These are phyloP conservation scores for Otocyon megalotis DNA, from an alignment of 2,113 vertebrate species.

Conservation along the genomic window DNA sequence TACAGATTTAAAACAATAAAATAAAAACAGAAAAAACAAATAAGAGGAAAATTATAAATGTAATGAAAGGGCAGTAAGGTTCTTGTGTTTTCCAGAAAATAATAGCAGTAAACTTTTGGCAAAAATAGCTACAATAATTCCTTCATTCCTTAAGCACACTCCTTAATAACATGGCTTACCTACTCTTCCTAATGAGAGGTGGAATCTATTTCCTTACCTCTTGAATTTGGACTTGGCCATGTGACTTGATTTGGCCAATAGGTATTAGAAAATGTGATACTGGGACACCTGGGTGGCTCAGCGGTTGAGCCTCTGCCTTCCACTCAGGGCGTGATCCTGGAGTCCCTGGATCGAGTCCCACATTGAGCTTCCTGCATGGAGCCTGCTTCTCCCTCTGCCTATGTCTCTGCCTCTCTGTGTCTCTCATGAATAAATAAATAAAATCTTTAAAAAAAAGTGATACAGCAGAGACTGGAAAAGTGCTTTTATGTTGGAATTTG, in stretches of 20 bases:
- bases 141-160: slow-evolving; percentile 9
- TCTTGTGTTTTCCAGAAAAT: background rate
- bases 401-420: no score
- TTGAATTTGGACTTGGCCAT: background rate
- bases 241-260: slow-evolving; percentile 31
- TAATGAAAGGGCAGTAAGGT: background rate
- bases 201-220: background rate
- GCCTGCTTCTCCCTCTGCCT: no score
- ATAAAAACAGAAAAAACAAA: background rate
- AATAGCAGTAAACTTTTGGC: background rate
- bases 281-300: no score
- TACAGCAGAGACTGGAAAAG: background rate
- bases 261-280: background rate
- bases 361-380: no score
- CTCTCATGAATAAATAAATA: no score
- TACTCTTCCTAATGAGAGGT: slow-evolving; percentile 4
- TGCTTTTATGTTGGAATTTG: background rate
- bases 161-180: slow-evolving; percentile 13
- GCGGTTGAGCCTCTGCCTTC: no score
- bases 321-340: no score
- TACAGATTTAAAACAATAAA: slow-evolving; percentile 25
- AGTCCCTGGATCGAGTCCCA: no score
- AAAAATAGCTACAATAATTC: slow-evolving; percentile 39
- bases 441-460: background rate
- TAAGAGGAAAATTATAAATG: background rate